phyloP scores from a whole-genome alignment of 2,888 invertebrate genomes.

The Cephus rjabovi region DNA sequence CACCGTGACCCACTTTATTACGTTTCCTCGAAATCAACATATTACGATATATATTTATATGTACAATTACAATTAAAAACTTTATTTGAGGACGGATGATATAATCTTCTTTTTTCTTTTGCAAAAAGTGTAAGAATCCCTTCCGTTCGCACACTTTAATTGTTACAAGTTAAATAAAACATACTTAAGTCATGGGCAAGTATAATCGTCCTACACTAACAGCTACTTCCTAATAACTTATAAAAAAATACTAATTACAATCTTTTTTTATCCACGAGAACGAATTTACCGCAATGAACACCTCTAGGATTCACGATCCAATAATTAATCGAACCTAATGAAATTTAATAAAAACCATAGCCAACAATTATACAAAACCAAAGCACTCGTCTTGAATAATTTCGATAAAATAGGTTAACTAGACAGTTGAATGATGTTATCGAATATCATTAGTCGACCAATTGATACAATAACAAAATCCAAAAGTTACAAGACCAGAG shows the following conservation, averaged over 20 bases:
- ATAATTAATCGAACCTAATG: too few species aligned
- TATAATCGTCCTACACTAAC: slow-evolving; percentile 60
- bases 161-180: slow-evolving; percentile 55
- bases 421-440: too few species aligned
- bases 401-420: too few species aligned
- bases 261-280: slow-evolving; percentile 42
- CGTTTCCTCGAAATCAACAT: too few species aligned
- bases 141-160: background rate
- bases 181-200: slow-evolving; percentile 63
- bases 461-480: too few species aligned
- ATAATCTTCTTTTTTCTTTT: background rate
- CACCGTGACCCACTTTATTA: too few species aligned
- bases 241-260: slow-evolving; percentile 47
- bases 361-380: too few species aligned
- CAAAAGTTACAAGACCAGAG: too few species aligned
- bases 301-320: too few species aligned
- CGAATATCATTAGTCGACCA: too few species aligned
- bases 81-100: background rate
- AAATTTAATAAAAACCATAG: too few species aligned
- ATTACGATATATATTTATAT: slow-evolving; percentile 1
- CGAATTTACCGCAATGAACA: slow-evolving; percentile 27
- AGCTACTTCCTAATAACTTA: slow-evolving; percentile 50
- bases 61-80: slow-evolving; percentile 8
- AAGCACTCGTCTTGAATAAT: too few species aligned
- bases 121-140: background rate